Base-by-base conservation (phyloP, 2,888 invertebrate species). In the Esperia sulphurella region DNA sequence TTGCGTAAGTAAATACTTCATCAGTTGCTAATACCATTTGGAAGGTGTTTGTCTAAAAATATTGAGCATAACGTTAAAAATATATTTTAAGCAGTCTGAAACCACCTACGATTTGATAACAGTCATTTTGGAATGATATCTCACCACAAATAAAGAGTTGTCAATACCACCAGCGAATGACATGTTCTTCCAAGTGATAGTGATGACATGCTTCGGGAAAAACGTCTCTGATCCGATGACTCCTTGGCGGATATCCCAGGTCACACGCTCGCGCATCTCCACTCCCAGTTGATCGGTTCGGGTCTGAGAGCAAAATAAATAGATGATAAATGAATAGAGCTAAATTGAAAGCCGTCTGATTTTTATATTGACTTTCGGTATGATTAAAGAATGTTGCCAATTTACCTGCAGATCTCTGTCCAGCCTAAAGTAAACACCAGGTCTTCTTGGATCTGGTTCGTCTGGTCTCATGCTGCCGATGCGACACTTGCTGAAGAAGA, bases 161-260 rank as follows among this genome's bases (percentile, higher is more conserved):
- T 94, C 94, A 62, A 95, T 95, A 58, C 97, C 97, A 45, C 97
- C 97, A 68, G 95, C 93, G 75, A 97, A 97, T 0, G 97, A 96
- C 83, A 98, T 94, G 80, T 98, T 98, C 79, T 96, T 97, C 99
- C 98, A 99, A 0, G 98, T 98, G 48, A 96, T 92, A 52, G 97
- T 95, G 50, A 96, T 89, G 3, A 94, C 96, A 71, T 97, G 97
- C 72, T 97, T 97, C 0, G 98, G 97, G 58, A 93, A 92, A 83
- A 98, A 99, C 1, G 95, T 94, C 40, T 96, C 95, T 0, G 97
- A 94, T 0, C 98, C 98, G 28, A 97, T 95, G 14, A 98, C 96
- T 8, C 97, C 97, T 61, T 95, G 93, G 41, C 96, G 92, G 50
- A 97, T 94, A 71, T 97, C 97, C 96, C 97, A 96, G 63, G 93